Evolutionary conservation across 2,797 vertebrate species (phyloP).

Genomic region (Monodelphis domestica): DNA sequence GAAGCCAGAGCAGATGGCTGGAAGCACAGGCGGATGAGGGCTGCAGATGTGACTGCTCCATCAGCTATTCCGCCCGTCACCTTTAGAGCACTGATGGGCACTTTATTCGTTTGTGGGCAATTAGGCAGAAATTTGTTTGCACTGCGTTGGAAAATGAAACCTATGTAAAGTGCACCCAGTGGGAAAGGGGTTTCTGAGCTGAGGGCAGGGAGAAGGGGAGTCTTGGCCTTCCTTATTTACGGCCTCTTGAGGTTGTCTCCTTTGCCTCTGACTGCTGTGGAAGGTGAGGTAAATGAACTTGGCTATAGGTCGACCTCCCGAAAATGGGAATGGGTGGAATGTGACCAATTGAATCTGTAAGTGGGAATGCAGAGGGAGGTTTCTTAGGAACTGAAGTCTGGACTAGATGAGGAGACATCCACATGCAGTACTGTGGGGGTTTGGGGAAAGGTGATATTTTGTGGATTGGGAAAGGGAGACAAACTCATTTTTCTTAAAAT

Average conservation of each 20-base stretch:
- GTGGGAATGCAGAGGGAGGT: neutral
- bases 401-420: neutral
- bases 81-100: constrained; percentile 89
- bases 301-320: neutral
- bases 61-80: constrained; percentile 91
- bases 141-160: constrained; percentile 86
- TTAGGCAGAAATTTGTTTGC: constrained; percentile 96
- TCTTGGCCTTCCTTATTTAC: neutral
- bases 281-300: neutral
- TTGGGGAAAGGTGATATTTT: neutral
- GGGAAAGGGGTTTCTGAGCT: constrained; percentile 81
- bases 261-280: neutral
- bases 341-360: neutral
- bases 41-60: constrained; percentile 90
- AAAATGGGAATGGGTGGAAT: neutral
- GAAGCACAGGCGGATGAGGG: constrained; percentile 87
- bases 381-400: neutral
- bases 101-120: constrained; percentile 93
- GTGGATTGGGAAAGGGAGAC: neutral
- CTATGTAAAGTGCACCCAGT: constrained; percentile 83
- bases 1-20: constrained; percentile 89
- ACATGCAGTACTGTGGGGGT: neutral
- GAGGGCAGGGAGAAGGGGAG: neutral
- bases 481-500: too few relatives aligned
- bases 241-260: neutral